phyloP scores from a whole-genome alignment of 2,888 invertebrate species.

The Heliconius ethilla region DNA sequence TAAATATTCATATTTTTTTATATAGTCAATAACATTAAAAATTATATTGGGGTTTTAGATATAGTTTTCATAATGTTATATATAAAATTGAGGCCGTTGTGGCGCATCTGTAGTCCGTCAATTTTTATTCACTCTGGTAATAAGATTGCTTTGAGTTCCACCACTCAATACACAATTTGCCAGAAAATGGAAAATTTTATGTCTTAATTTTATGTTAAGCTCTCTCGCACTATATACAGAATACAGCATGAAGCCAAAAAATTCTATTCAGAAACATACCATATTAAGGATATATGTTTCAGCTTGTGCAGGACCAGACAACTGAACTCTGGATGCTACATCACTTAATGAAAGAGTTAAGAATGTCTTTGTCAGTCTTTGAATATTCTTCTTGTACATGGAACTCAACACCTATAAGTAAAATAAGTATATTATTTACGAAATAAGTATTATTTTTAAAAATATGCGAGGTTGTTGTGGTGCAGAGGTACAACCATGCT shows the following conservation, averaged over 20 bases:
- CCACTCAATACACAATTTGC: neutral
- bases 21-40: neutral
- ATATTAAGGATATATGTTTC: constrained; percentile 97
- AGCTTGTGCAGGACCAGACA: constrained; percentile 92
- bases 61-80: neutral
- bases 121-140: neutral
- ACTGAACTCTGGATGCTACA: constrained; percentile 93
- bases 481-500: too few relatives aligned
- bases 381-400: constrained; percentile 97
- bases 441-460: neutral
- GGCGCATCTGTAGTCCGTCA: neutral
- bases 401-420: constrained; percentile 88
- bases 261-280: constrained; percentile 81
- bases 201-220: neutral
- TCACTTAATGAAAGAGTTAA: constrained; percentile 93
- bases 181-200: neutral
- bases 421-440: neutral
- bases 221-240: too few relatives aligned
- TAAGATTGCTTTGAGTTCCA: neutral
- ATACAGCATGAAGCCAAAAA: neutral
- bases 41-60: neutral
- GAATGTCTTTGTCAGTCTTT: constrained; percentile 96
- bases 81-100: neutral
- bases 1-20: too few relatives aligned
- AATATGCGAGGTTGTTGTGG: neutral